phyloP scores from a whole-genome alignment of 2,888 invertebrate species.

The Dryobota labecula region DNA sequence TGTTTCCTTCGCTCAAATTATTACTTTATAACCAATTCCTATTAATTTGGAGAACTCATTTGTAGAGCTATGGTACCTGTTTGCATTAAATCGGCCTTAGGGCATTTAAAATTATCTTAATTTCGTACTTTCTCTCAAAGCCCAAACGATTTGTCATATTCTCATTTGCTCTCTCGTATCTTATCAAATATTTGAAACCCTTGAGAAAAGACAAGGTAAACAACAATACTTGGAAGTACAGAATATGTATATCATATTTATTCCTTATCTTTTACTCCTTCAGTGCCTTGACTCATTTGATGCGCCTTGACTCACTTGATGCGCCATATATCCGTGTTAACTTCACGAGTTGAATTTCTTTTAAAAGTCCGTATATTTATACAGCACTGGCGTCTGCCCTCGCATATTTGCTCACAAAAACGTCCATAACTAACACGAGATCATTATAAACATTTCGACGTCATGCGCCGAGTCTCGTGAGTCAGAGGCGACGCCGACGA shows the following conservation, averaged over 20 bases:
- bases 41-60: not conserved
- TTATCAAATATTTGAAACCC: not conserved
- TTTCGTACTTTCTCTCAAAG: too few species aligned
- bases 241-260: not conserved
- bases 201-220: not conserved
- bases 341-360: slow-evolving; percentile 28
- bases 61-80: not conserved
- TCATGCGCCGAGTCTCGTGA: slow-evolving; percentile 72
- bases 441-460: slow-evolving; percentile 72
- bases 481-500: slow-evolving; percentile 72
- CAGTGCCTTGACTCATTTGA: slow-evolving; percentile 24
- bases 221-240: not conserved
- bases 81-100: not conserved
- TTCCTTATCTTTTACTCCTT: slow-evolving; percentile 6
- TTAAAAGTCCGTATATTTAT: slow-evolving; percentile 40
- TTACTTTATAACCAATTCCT: slow-evolving; percentile 38
- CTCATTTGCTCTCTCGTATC: not conserved
- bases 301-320: slow-evolving; percentile 28
- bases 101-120: not conserved
- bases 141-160: not conserved
- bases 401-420: slow-evolving; percentile 50
- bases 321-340: slow-evolving; percentile 3
- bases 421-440: slow-evolving; percentile 56
- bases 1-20: slow-evolving; percentile 47
- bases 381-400: slow-evolving; percentile 34